Evolutionary conservation across 1,140 invertebrate species (phyloP), one percentile per base, ranked within the genome.

Genomic region (Meloidogyne chitwoodi): DNA sequence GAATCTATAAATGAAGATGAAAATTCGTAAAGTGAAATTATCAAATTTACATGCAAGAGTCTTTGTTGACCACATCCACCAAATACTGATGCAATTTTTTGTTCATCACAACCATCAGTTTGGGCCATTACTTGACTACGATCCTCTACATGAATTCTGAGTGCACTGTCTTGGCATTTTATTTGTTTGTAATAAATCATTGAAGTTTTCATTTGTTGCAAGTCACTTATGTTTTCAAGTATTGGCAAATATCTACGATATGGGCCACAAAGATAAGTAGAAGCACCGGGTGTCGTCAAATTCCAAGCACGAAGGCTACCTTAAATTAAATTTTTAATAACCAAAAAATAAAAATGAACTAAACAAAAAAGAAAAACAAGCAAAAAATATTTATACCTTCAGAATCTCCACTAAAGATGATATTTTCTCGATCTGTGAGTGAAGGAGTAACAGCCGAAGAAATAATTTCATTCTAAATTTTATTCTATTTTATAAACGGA

Each of bases 361-460:
- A n/a, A 56, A n/a, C 6, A 8, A n/a, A 6, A 56, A 2, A 16
- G 1, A 44, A 19, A 44, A 44, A 11, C 12, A 0, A 8, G 34
- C 0, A 38, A 0, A 44, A 56, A 56, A 3, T 19, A 48, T 48
- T 5, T n/a, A n/a, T 56, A 56, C 48, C 48, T 63, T 82, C 82
- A 6, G 82, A 83, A 72, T 82, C 81, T 24, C 81, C 81, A 41
- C 83, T 82, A 62, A 82, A 84, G n/a, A 82, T 70, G 8, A 65
- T 34, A 31, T 79, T 29, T 26, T 26, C 27, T 2, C 48, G 24
- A 16, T 73, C 71, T 14, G 64, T 64, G 24, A 63, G 19, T 64
- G 71, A 73, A 24, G 56, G 71, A 5, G 48, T 64, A 10, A 24
- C 64, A 22, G 64, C 31, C 3, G 31, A 64, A 12, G 62, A 66